Evolutionary conservation across 53 echinoderm and acorn worm genomes (phyloP).

Genomic region (Echinarachnius parma): DNA sequence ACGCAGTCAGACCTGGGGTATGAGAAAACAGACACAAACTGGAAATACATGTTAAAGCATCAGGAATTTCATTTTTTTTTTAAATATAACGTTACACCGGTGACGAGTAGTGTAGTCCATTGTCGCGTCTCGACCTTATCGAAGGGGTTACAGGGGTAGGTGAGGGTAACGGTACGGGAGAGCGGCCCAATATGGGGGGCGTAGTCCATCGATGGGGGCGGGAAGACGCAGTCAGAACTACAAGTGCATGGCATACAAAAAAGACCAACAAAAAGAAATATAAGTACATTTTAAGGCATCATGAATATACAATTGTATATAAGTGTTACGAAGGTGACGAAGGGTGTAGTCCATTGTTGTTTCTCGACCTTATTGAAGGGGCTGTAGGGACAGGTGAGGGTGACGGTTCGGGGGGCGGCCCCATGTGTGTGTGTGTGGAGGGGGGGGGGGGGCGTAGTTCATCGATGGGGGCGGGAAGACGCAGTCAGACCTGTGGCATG

Average conservation of each 20-base stretch:
- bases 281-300: too few relatives aligned
- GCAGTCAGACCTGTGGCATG: slow-evolving; percentile 42
- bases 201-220: slow-evolving; percentile 16
- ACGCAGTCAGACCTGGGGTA: slow-evolving; percentile 22
- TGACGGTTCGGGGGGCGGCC: slow-evolving; percentile 77
- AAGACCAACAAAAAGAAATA: too few relatives aligned
- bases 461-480: slow-evolving; percentile 30
- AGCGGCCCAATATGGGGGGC: slow-evolving; percentile 68
- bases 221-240: slow-evolving; percentile 5
- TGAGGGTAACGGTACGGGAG: slow-evolving; percentile 84
- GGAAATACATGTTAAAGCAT: too few relatives aligned
- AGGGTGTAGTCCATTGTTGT: too few relatives aligned
- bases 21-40: too few relatives aligned
- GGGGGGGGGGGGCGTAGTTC: slow-evolving; percentile 27
- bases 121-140: slow-evolving; percentile 91
- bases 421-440: too few relatives aligned
- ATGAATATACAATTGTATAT: too few relatives aligned
- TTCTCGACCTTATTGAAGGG: slow-evolving; percentile 92
- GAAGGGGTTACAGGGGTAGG: slow-evolving; percentile 91
- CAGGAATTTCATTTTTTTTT: too few relatives aligned
- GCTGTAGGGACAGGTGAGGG: slow-evolving; percentile 88
- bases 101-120: too few relatives aligned
- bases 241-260: too few relatives aligned
- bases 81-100: too few relatives aligned
- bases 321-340: too few relatives aligned